Evolutionary conservation across 1,140 invertebrate genomes (phyloP).

Genomic region (Ruditapes philippinarum): DNA sequence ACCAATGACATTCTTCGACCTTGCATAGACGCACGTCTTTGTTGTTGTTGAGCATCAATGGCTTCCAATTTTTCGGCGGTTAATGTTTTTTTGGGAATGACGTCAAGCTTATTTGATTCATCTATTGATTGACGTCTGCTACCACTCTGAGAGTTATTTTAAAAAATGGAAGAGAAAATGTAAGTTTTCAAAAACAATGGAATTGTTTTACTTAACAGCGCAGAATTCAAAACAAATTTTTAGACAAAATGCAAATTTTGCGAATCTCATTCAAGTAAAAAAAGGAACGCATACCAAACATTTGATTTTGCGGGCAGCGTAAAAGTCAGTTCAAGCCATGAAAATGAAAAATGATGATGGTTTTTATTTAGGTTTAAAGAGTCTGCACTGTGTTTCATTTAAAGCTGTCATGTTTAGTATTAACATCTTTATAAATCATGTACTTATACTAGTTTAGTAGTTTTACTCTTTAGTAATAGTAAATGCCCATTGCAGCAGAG

Average conservation of each 20-base stretch:
- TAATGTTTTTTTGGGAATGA: conserved; percentile 76
- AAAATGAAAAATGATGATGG: background rate
- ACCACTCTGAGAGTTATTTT: conserved; percentile 9
- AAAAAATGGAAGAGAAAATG: conserved; percentile 15
- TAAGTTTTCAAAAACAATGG: background rate
- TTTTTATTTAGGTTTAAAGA: too few species aligned
- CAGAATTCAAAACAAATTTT: background rate
- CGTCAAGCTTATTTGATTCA: conserved; percentile 74
- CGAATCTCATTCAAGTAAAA: too few species aligned
- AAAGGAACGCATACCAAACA: too few species aligned
- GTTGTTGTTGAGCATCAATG: conserved; percentile 77
- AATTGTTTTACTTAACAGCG: background rate
- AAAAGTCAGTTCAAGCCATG: background rate
- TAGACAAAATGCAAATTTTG: background rate
- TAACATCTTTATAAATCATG: too few species aligned
- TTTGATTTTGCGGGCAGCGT: too few species aligned
- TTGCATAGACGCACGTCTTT: conserved; percentile 87
- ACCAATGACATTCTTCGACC: conserved; percentile 95
- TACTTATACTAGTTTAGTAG: too few species aligned
- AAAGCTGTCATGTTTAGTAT: background rate
- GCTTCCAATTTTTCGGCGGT: conserved; percentile 83
- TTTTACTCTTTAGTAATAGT: too few species aligned
- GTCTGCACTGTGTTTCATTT: conserved; percentile 6
- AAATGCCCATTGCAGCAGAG: too few species aligned
- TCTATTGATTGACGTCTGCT: conserved; percentile 82